Evolutionary conservation across 2,888 invertebrate species (phyloP), one percentile per base, ranked within the genome.

Genomic region (Globia sparganii): DNA sequence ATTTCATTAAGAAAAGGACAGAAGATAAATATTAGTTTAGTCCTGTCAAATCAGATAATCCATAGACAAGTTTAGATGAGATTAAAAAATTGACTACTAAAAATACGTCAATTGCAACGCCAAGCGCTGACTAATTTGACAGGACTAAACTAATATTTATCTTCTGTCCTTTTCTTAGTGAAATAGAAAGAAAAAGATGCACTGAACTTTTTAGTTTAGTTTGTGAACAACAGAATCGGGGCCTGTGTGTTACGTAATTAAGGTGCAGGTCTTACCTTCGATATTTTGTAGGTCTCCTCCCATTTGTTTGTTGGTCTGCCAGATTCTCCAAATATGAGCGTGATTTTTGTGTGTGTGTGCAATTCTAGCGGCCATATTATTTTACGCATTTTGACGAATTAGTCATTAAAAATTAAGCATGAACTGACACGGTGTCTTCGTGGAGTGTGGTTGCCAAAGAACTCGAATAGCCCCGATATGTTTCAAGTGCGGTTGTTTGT

Each of bases 401-500:
- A 43, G 31, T 53, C 61, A 18, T 18, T 68, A 59, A 71, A 78
- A 73, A 43, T n/a, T 68, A 75, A 65, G 62, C 65, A 72, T 69
- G 72, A 65, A 85, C 78, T 85, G 81, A 83, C n/a, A 65, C 53
- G n/a, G 75, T 87, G 83, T 80, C 77, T 80, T 76, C 61, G 72
- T 67, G 74, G 46, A 73, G 72, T 56, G 49, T 75, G 84, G 13
- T 66, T 78, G 76, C 53, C 15, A 68, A 72, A 75, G 64, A 53
- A 70, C 65, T 78, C 46, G 80, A 81, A 59, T 78, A 72, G 75
- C 79, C 73, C 64, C 68, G 82, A 85, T 77, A 84, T 77, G 86
- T 88, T 85, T 86, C 81, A 78, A 82, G 83, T 84, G 88, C 81
- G 87, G 81, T 87, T 84, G 88, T 85, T 84, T 88, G 81, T 88